Evolutionary conservation across 2,113 vertebrate species (phyloP), one percentile per base, ranked within the genome.

Genomic region (Melierax canorus): DNA sequence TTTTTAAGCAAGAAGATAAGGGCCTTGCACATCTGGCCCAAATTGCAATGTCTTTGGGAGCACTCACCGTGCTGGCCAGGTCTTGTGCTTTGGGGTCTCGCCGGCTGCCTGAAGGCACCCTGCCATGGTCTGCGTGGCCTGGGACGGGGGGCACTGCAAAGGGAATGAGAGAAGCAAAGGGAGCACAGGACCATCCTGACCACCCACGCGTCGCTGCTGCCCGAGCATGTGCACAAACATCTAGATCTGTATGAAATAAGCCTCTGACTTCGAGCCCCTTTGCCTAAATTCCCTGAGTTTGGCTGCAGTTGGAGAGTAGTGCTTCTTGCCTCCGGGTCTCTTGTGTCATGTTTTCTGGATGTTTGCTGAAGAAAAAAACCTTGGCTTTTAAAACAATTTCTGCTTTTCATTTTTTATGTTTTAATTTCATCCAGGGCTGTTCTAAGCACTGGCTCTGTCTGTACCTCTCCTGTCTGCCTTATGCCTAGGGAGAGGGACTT

Each of bases 1-100:
- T 43, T 74, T 92, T 59, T 71, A 45, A 84, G 51, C 71, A 84
- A 48, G 39, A 71, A 73, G 41, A 43, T 50, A 18, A 88, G 15
- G n/a, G 15, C 11, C n/a, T 71, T 21, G 10, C 1, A 5, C 7
- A 39, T 73, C 17, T 91, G 58, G 26, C 24, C 38, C 15, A 60
- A 75, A 39, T 34, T 39, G 32, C 39, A 48, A 10, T 0, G 0
- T 68, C 72, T 86, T 72, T 7, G 53, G 56, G 36, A 82, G 24
- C 0, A 0, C 7, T 88, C 12, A 4, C 36, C 0, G 1, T 30
- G n/a, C 34, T 69, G 48, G 23, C 22, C 12, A 64, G 17, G 38
- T 64, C 43, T 83, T 73, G 58, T 68, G 63, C n/a, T 64, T 60
- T 56, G 50, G 30, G 43, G n/a, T 81, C 62, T 48, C 7, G 6